Conservation (phyloP, 2,797 vertebrate genomes). For the Florisuga fusca region DNA sequence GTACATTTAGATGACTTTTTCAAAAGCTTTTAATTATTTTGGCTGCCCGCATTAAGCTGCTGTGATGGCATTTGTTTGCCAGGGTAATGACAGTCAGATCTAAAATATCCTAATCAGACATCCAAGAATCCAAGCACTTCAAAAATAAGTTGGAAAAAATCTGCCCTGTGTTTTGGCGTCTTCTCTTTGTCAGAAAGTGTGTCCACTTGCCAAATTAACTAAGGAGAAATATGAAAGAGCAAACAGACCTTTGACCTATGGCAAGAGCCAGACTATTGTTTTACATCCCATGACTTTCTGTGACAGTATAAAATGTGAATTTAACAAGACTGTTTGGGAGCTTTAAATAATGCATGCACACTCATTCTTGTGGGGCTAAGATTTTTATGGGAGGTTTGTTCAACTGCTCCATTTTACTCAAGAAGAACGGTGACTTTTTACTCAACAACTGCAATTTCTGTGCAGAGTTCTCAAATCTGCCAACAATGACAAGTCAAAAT, state of each 20-base stretch:
- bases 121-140: slow-evolving; percentile 21
- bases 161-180: slow-evolving; percentile 30
- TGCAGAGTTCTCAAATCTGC: not conserved
- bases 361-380: not conserved
- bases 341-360: not conserved
- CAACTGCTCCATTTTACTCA: not conserved
- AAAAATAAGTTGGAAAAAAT: slow-evolving; percentile 3
- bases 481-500: not conserved
- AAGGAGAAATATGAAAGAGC: slow-evolving; percentile 38
- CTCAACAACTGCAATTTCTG: not conserved
- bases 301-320: slow-evolving; percentile 23
- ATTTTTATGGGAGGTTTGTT: not conserved
- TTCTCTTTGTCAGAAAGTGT: not conserved
- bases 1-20: not conserved
- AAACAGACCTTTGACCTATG: not conserved
- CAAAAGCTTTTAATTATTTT: not conserved
- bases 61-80: not conserved
- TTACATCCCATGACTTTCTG: not conserved
- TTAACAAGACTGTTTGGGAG: not conserved
- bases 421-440: not conserved
- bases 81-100: slow-evolving; percentile 8
- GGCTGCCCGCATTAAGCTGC: not conserved
- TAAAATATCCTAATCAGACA: not conserved
- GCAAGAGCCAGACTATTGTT: slow-evolving; percentile 17
- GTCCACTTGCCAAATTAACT: slow-evolving; percentile 13